phyloP scores from a whole-genome alignment of 2,888 invertebrate genomes.

The Diabrotica balteata region DNA sequence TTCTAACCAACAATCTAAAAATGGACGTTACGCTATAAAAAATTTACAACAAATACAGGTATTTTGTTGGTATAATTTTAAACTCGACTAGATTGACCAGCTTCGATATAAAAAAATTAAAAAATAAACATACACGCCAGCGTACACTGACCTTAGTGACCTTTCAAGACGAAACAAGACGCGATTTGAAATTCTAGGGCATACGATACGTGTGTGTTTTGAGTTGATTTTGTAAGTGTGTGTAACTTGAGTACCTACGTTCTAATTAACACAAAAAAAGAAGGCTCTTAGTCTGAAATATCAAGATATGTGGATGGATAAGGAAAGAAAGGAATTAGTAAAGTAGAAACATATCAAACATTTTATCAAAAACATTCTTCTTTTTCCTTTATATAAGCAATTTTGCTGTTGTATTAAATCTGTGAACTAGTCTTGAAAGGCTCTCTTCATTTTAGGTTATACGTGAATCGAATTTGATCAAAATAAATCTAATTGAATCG shows the following conservation, averaged over 20 bases:
- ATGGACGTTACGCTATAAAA: too few relatives aligned
- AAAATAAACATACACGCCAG: constrained; percentile 1
- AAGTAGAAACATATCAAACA: too few relatives aligned
- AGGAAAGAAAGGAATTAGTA: not conserved
- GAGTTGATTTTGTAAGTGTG: not conserved
- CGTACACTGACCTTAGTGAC: constrained; percentile 13
- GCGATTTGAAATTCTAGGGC: constrained; percentile 1
- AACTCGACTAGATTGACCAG: not conserved
- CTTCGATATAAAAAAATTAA: constrained; percentile 1
- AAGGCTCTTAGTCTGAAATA: not conserved
- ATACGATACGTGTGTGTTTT: not conserved
- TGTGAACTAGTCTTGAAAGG: too few relatives aligned
- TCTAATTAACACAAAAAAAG: not conserved
- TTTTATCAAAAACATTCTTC: too few relatives aligned
- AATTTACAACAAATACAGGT: too few relatives aligned
- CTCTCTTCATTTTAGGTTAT: too few relatives aligned
- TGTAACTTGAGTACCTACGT: not conserved
- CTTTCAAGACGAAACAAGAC: not conserved
- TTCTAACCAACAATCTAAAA: too few relatives aligned
- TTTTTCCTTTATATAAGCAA: too few relatives aligned
- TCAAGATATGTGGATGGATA: not conserved
- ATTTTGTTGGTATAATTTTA: not conserved
- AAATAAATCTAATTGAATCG: too few relatives aligned
- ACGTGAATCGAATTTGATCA: too few relatives aligned
- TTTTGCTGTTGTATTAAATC: too few relatives aligned